phyloP scores from a whole-genome alignment of 2,797 vertebrate species.

The Thunnus albacares region DNA sequence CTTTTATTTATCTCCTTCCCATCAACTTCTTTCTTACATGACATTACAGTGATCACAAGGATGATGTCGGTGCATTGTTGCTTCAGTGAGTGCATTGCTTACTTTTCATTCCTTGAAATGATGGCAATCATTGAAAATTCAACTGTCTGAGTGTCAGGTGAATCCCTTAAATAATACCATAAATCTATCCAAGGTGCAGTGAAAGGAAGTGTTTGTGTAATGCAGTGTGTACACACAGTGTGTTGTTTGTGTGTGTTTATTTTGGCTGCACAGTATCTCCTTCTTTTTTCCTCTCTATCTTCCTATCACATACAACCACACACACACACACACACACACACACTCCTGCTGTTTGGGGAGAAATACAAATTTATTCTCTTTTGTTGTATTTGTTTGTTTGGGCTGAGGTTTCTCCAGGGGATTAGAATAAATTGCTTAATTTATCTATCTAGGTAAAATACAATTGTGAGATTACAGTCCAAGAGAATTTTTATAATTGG shows the following conservation, averaged over 20 bases:
- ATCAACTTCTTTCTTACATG: neutral
- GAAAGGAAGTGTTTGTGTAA: neutral
- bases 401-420: conserved; percentile 21
- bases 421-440: conserved; percentile 39
- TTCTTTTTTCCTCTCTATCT: too few species aligned
- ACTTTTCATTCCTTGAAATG: too few species aligned
- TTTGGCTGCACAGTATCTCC: too few species aligned
- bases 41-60: neutral
- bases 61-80: too few species aligned
- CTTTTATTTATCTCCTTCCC: neutral
- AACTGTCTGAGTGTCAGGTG: neutral
- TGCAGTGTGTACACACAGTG: too few species aligned
- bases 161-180: neutral
- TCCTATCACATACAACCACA: neutral
- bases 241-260: too few species aligned
- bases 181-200: neutral
- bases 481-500: too few species aligned
- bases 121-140: too few species aligned
- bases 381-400: conserved; percentile 40
- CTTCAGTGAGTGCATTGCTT: too few species aligned
- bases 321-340: neutral
- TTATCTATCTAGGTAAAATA: too few species aligned
- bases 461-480: too few species aligned
- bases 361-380: conserved; percentile 47
- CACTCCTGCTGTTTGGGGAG: conserved; percentile 7